Base-by-base conservation (phyloP, 2,113 vertebrate species). In the Chitala chitala region DNA sequence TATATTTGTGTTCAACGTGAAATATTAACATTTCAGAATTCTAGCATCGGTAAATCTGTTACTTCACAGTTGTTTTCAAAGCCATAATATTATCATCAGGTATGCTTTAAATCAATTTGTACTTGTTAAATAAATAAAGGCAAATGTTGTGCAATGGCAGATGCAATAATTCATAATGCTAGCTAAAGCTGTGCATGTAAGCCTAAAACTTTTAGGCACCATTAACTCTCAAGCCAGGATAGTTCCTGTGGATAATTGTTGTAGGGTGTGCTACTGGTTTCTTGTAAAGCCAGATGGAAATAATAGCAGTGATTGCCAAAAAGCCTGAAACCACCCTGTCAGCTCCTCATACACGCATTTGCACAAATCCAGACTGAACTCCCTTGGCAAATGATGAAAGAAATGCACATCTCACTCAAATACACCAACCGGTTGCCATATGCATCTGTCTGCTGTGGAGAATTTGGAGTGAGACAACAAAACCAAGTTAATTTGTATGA, bases 401-500 rank as follows among this genome's bases (percentile, higher is more conserved):
- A 61, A 82, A 84, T 83, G 83, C 78, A 82, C 84, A 80, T 77
- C 48, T 56, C 46, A 82, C 68, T 66, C 75, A 78, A 82, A 74
- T 82, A 81, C 78, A 86, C 79, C 77, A 80, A 77, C 76, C 79
- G 77, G 86, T 86, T 86, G 84, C 77, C 20, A 72, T 82, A 74
- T 76, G 75, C 77, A 79, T 82, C 55, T 73, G 70, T 79, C 84
- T 83, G 83, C 87, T 85, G 89, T 80, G 81, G 79, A 69, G 80
- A 80, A 78, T 77, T 31, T 72, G 77, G 42, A 81, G 82, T 79
- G 17, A 76, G 80, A 80, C 81, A 84, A 76, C 80, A 82, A 80
- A 82, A 66, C 10, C 76, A 72, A 56, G 61, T 77, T 78, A 83
- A 73, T 73, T 88, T 89, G 88, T 88, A 88, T 84, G 84, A 87